A percentile compares a stretch with the other conserved stretches of the same genome.
Evolutionary conservation across 2,113 vertebrate genomes (phyloP).

Genomic region (Megaceryle maxima): DNA sequence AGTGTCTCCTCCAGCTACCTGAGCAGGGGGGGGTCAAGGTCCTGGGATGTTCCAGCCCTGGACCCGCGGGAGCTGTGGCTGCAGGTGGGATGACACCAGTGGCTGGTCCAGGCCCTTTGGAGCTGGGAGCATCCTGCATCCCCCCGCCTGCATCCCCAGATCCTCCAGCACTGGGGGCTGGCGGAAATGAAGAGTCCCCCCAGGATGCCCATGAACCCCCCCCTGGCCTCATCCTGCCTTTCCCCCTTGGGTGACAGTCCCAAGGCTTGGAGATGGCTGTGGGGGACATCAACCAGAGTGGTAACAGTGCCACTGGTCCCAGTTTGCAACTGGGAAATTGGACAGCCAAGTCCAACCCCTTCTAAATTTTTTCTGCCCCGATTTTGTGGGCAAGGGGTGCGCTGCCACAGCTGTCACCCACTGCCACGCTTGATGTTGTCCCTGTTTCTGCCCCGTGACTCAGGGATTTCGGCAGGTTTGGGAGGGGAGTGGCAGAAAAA

Average conservation of each 20-base stretch:
- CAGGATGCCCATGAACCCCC: fast-evolving
- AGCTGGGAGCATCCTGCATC: fast-evolving
- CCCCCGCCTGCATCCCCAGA: background rate
- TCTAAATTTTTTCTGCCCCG: background rate
- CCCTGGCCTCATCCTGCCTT: background rate
- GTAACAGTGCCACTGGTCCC: background rate
- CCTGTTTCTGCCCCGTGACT: conserved; percentile 3
- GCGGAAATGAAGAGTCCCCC: background rate
- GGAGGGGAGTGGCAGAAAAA: background rate
- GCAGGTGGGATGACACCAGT: fast-evolving
- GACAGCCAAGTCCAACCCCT: background rate
- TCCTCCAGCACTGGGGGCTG: background rate
- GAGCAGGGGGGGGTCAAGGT: background rate
- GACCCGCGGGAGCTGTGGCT: fast-evolving
- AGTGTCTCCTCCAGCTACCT: background rate
- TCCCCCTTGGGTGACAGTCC: background rate
- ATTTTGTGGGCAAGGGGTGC: too few relatives aligned
- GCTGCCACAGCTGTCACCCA: background rate
- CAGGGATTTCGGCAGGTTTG: conserved; percentile 41
- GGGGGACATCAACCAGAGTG: background rate
- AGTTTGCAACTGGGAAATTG: background rate
- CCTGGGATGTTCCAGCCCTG: background rate
- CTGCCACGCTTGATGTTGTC: fast-evolving
- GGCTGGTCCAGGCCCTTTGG: background rate
- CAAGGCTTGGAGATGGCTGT: background rate